Percentiles rank a stretch among this genome's conserved stretches.
These are phyloP conservation scores for Thelaira solivaga DNA, from an alignment of 2,888 invertebrate species.

Conservation along the genomic window DNA sequence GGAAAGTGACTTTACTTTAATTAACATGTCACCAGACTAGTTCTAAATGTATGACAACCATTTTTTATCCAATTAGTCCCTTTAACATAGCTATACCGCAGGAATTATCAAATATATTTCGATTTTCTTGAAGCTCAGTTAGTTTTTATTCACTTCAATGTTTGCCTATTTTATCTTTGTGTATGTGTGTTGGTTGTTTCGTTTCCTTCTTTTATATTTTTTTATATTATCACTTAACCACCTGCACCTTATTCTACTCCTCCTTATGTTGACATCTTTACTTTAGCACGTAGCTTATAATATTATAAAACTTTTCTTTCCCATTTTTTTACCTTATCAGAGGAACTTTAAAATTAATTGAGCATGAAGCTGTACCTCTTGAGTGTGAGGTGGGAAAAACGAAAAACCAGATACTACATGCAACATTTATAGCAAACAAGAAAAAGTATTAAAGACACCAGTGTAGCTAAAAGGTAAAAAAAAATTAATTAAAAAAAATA, in stretches of 20 bases:
- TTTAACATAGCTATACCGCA: too few relatives aligned
- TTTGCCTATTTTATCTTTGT: background rate
- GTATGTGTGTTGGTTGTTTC: background rate
- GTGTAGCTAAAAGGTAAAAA: background rate
- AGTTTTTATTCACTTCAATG: background rate
- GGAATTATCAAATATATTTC: too few relatives aligned
- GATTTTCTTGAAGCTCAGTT: too few relatives aligned
- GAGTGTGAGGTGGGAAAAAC: too few relatives aligned
- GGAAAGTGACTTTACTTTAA: too few relatives aligned
- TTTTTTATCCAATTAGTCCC: too few relatives aligned
- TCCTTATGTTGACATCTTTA: constrained; percentile 32
- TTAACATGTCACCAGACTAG: too few relatives aligned
- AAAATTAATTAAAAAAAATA: constrained; percentile 1
- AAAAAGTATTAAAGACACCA: constrained; percentile 18
- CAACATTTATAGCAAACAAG: background rate
- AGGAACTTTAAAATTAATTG: constrained; percentile 41
- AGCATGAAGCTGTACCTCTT: constrained; percentile 21
- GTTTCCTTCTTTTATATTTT: background rate
- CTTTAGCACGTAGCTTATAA: constrained; percentile 35
- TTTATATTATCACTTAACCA: constrained; percentile 11
- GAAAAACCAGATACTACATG: too few relatives aligned
- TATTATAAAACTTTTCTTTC: constrained; percentile 40
- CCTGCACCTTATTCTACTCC: constrained; percentile 14
- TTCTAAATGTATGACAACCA: too few relatives aligned
- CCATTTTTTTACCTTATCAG: constrained; percentile 29